Percentiles rank a stretch among this genome's conserved stretches.
These are phyloP conservation scores for Ichneumoninae sp. DNA, from an alignment of 2,888 invertebrate genomes.

Conservation along the genomic window DNA sequence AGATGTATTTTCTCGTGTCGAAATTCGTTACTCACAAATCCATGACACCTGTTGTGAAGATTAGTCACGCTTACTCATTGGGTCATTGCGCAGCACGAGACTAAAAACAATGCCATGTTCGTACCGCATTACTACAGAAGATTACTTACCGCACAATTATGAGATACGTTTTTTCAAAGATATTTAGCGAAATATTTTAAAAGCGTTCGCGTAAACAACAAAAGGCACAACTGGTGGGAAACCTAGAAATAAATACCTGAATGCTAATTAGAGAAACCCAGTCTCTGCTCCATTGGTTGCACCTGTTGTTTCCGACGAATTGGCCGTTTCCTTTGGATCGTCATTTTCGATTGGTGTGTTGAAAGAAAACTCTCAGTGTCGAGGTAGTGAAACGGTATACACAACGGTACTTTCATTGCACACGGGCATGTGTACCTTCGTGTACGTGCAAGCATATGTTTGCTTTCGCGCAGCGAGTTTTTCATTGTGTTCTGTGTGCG, in stretches of 20 bases:
- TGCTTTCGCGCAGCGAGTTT: not conserved
- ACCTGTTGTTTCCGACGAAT: not conserved
- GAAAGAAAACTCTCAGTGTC: not conserved
- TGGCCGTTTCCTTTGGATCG: not conserved
- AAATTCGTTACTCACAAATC: not conserved
- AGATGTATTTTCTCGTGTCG: not conserved
- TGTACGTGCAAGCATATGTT: not conserved
- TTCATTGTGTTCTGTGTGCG: not conserved
- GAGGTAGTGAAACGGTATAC: not conserved
- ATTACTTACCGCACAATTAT: not conserved
- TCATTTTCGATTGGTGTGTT: not conserved
- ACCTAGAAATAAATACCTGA: not conserved
- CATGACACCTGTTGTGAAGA: conserved; percentile 7
- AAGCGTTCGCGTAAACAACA: not conserved
- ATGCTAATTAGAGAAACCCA: not conserved
- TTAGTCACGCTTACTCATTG: conserved; percentile 1
- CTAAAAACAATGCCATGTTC: not conserved
- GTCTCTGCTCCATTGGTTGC: not conserved
- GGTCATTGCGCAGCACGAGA: not conserved
- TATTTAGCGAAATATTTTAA: not conserved
- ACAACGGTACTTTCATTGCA: not conserved
- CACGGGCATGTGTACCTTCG: not conserved
- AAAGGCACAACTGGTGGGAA: not conserved
- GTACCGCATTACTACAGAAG: not conserved
- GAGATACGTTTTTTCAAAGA: not conserved